Evolutionary conservation across 2,113 vertebrate species (phyloP).

Genomic region (Carassius carassius): DNA sequence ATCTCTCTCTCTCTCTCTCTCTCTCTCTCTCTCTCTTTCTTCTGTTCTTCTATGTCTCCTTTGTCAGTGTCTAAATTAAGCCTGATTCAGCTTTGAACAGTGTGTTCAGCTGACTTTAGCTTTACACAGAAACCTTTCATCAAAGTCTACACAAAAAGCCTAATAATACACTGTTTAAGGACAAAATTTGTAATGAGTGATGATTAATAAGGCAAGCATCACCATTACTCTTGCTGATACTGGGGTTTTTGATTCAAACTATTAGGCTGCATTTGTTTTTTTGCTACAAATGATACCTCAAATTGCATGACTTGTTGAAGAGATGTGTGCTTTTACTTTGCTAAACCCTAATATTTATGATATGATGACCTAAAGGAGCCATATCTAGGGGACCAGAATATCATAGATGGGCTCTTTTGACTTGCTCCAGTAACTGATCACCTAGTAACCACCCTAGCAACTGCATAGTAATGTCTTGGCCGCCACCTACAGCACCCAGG

Average conservation of each 20-base stretch:
- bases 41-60: constrained; percentile 8
- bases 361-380: background rate
- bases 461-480: background rate
- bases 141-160: background rate
- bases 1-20: constrained; percentile 37
- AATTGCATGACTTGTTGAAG: background rate
- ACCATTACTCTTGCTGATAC: background rate
- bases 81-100: background rate
- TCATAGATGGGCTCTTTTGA: background rate
- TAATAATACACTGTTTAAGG: background rate
- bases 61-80: constrained; percentile 14
- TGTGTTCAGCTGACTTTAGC: background rate
- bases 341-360: background rate
- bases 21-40: constrained; percentile 36
- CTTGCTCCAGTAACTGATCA: background rate
- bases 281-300: background rate
- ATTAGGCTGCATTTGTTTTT: no score
- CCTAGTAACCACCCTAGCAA: background rate
- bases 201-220: background rate
- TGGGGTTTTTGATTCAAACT: no score
- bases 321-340: background rate
- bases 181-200: background rate
- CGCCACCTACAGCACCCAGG: background rate
- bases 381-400: background rate
- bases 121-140: background rate